Percentiles rank a stretch among this genome's conserved stretches.
These are phyloP conservation scores for Phania funesta DNA, from an alignment of 2,888 invertebrate species.

Conservation along the genomic window DNA sequence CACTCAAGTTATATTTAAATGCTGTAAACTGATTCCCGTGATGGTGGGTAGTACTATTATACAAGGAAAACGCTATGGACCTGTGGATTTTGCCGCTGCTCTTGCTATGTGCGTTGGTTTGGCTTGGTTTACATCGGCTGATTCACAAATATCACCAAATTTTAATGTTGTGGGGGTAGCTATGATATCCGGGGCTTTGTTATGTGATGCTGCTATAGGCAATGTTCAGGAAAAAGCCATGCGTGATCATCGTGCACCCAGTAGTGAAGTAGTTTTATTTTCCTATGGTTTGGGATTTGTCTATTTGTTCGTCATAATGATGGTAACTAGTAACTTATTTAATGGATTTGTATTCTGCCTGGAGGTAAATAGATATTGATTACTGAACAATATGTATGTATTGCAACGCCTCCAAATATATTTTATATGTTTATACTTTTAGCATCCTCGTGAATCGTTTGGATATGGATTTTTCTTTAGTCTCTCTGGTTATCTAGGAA, in stretches of 20 bases:
- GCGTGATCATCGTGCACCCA: slow-evolving; percentile 90
- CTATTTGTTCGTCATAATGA: slow-evolving; percentile 88
- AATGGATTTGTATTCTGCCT: slow-evolving; percentile 89
- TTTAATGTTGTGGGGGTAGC: slow-evolving; percentile 86
- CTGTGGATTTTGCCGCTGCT: slow-evolving; percentile 92
- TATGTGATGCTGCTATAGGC: slow-evolving; percentile 97
- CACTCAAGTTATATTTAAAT: slow-evolving; percentile 98
- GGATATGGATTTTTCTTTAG: slow-evolving; percentile 93
- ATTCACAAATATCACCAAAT: slow-evolving; percentile 88
- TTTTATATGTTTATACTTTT: slow-evolving; percentile 75
- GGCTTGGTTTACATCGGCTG: slow-evolving; percentile 93
- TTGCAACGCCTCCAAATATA: background rate
- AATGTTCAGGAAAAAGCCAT: slow-evolving; percentile 98
- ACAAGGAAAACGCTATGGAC: slow-evolving; percentile 91
- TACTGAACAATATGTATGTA: background rate
- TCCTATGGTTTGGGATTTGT: slow-evolving; percentile 94
- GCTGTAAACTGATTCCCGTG: slow-evolving; percentile 98
- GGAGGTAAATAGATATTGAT: slow-evolving; percentile 82
- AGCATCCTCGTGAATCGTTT: slow-evolving; percentile 89
- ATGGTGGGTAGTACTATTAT: slow-evolving; percentile 96
- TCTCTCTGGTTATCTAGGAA: slow-evolving; percentile 93
- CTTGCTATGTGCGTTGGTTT: slow-evolving; percentile 93
- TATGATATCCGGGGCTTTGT: slow-evolving; percentile 90
- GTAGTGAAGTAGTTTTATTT: slow-evolving; percentile 95
- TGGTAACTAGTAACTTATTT: slow-evolving; percentile 86